phyloP scores from a whole-genome alignment of 2,797 vertebrate genomes.

The Huso huso region DNA sequence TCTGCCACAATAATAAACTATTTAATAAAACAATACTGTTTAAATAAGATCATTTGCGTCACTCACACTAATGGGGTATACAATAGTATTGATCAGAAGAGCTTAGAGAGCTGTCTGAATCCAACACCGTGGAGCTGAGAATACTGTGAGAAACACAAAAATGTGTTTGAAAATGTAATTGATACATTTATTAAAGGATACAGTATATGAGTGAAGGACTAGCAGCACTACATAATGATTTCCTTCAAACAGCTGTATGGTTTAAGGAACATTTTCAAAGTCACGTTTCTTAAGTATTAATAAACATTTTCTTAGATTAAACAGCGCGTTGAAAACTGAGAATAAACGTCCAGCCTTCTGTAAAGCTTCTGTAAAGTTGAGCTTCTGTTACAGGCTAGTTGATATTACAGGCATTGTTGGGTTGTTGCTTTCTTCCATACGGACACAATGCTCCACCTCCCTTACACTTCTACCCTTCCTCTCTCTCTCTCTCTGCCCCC shows the following conservation, averaged over 20 bases:
- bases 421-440: no score
- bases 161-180: constrained; percentile 31
- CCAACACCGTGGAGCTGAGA: constrained; percentile 7
- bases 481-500: no score
- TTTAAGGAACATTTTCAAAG: no score
- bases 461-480: no score
- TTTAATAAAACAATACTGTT: constrained; percentile 84
- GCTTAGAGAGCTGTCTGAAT: constrained; percentile 39
- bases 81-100: constrained; percentile 47
- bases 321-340: no score
- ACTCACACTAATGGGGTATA: constrained; percentile 52
- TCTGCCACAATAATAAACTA: constrained; percentile 85
- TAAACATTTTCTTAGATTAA: no score
- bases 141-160: constrained; percentile 28
- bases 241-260: constrained; percentile 26
- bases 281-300: no score
- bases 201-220: constrained; percentile 46
- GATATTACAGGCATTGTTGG: no score
- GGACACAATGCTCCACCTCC: no score
- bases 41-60: constrained; percentile 85
- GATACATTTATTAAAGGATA: constrained; percentile 34
- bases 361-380: no score
- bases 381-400: no score
- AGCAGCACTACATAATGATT: constrained; percentile 28
- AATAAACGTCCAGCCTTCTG: no score